Evolutionary conservation across 2,113 vertebrate species (phyloP).

Genomic region (Manacus vitellinus): DNA sequence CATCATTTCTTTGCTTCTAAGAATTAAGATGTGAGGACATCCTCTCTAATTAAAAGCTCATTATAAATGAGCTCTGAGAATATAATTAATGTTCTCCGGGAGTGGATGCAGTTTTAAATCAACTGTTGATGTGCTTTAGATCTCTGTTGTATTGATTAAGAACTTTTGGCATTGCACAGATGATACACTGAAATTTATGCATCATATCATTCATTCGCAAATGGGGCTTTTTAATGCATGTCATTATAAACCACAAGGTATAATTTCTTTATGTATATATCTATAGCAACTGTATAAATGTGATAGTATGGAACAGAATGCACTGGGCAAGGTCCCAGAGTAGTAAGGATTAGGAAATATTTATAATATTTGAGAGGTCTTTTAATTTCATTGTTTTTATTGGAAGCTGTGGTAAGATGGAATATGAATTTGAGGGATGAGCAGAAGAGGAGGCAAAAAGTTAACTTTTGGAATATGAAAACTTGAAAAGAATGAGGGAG

Average conservation of each 20-base stretch:
- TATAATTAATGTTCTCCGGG: conserved; percentile 15
- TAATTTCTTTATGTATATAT: neutral
- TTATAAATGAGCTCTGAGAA: neutral
- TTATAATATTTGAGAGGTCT: neutral
- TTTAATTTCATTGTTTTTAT: neutral
- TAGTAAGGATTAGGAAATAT: neutral
- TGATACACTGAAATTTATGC: neutral
- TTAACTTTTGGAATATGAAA: neutral
- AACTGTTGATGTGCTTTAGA: neutral
- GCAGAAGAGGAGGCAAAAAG: neutral
- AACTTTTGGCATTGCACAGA: neutral
- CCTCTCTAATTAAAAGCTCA: conserved; percentile 43
- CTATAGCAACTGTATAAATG: neutral
- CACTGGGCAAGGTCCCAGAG: neutral
- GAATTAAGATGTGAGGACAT: conserved; percentile 1
- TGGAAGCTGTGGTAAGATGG: neutral
- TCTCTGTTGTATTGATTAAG: neutral
- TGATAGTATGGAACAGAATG: neutral
- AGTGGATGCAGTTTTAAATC: neutral
- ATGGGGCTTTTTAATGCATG: neutral
- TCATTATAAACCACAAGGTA: neutral
- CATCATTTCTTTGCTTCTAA: conserved; percentile 5
- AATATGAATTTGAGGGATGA: neutral
- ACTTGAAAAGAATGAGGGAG: neutral
- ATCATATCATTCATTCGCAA: neutral